Conservation (phyloP, 2,113 vertebrate species). For the Tachuris rubrigastra region DNA sequence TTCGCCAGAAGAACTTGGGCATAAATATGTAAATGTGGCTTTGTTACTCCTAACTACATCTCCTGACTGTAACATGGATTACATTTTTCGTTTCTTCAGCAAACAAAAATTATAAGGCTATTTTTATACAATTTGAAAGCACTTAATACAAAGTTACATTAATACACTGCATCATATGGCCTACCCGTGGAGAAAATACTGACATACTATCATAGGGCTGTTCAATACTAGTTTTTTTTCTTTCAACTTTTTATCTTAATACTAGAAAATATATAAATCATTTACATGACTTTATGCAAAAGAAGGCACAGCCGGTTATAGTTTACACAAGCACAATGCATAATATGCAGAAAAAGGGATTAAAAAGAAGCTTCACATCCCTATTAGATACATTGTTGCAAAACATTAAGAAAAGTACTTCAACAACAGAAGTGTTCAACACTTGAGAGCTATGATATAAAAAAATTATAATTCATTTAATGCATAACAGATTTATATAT, state of each 20-base stretch:
- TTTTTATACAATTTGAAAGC: conserved; percentile 80
- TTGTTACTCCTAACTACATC: conserved; percentile 48
- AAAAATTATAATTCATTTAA: conserved; percentile 80
- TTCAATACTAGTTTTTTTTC: conserved; percentile 78
- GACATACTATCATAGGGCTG: conserved; percentile 77
- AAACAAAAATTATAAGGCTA: conserved; percentile 79
- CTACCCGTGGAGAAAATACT: conserved; percentile 76
- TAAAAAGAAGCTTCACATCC: conserved; percentile 79
- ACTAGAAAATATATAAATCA: conserved; percentile 87
- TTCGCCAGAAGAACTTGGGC: background rate
- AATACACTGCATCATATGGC: conserved; percentile 70
- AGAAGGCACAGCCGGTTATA: conserved; percentile 95
- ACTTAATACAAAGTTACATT: conserved; percentile 84
- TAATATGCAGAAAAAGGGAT: conserved; percentile 77
- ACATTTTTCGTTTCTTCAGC: conserved; percentile 51
- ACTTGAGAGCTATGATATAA: conserved; percentile 76
- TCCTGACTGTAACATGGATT: conserved; percentile 54
- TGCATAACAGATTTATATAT: conserved; percentile 81
- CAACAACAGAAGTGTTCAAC: conserved; percentile 80
- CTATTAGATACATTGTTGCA: conserved; percentile 73
- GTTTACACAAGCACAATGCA: conserved; percentile 85
- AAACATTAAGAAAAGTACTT: conserved; percentile 74
- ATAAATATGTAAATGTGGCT: conserved; percentile 58
- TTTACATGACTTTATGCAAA: conserved; percentile 85
- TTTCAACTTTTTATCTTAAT: conserved; percentile 79